Percentiles rank a stretch among this genome's conserved stretches.
Evolutionary conservation across 2,888 invertebrate species (phyloP).

Genomic region (Eupithecia subfuscata): DNA sequence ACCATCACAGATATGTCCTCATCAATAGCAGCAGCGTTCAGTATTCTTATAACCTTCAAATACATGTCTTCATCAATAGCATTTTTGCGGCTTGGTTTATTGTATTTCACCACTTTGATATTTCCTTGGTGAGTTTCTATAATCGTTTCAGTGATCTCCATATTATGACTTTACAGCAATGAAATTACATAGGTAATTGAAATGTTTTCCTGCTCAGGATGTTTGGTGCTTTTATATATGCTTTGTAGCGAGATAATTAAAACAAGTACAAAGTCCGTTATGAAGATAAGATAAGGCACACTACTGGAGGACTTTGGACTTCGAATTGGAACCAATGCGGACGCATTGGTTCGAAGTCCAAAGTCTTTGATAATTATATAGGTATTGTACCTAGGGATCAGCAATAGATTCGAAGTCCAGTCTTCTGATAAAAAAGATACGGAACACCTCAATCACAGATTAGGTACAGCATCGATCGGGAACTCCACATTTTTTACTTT

Average conservation of each 20-base stretch:
- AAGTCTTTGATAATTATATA: neutral
- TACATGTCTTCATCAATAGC: slow-evolving; percentile 90
- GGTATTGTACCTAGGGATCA: too few relatives aligned
- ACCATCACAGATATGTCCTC: slow-evolving; percentile 87
- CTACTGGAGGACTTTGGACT: neutral
- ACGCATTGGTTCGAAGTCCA: neutral
- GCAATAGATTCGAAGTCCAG: too few relatives aligned
- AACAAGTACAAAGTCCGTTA: neutral
- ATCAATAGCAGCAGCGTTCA: slow-evolving; percentile 88
- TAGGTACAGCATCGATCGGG: too few relatives aligned
- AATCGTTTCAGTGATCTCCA: slow-evolving; percentile 51
- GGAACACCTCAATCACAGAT: too few relatives aligned
- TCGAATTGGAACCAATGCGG: too few relatives aligned
- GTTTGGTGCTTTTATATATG: too few relatives aligned
- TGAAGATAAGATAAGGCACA: neutral
- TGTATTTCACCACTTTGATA: slow-evolving; percentile 85
- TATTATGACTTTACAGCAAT: neutral
- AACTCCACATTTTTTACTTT: too few relatives aligned
- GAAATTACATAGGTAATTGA: neutral
- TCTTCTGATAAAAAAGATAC: too few relatives aligned
- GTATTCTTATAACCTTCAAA: slow-evolving; percentile 82
- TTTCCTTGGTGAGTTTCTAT: slow-evolving; percentile 58
- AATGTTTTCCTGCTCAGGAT: neutral
- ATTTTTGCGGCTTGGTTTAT: slow-evolving; percentile 92
- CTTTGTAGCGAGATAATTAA: neutral